These are phyloP conservation scores for Cyanistes caeruleus DNA, from an alignment of 2,113 vertebrate species.

Conservation along the genomic window DNA sequence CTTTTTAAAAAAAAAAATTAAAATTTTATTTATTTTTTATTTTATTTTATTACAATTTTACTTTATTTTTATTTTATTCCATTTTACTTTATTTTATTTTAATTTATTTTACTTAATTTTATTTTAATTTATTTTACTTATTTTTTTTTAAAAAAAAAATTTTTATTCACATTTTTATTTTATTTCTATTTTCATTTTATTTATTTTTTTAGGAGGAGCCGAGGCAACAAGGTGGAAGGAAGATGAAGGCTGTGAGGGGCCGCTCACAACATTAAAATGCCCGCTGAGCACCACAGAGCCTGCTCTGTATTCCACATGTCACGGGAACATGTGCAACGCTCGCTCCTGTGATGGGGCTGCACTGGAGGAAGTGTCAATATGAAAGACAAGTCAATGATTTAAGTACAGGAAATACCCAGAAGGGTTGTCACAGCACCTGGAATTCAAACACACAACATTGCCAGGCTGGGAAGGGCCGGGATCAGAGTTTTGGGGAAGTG, in stretches of 20 bases:
- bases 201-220: neutral
- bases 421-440: neutral
- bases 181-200: too few species aligned
- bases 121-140: too few species aligned
- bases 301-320: slow-evolving; percentile 7
- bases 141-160: too few species aligned
- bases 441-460: neutral
- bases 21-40: too few species aligned
- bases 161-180: too few species aligned
- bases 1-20: too few species aligned
- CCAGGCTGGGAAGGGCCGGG: neutral
- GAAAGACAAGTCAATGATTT: slow-evolving; percentile 26
- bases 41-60: too few species aligned
- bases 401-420: neutral
- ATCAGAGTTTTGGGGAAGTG: neutral
- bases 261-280: neutral
- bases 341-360: neutral
- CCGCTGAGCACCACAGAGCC: neutral
- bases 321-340: neutral
- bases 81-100: too few species aligned
- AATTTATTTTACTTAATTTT: too few species aligned
- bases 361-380: slow-evolving; percentile 19
- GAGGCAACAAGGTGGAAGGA: slow-evolving; percentile 8
- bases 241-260: neutral
- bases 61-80: too few species aligned